phyloP scores from a whole-genome alignment of 2,113 vertebrate species.

The Azemiops feae region DNA sequence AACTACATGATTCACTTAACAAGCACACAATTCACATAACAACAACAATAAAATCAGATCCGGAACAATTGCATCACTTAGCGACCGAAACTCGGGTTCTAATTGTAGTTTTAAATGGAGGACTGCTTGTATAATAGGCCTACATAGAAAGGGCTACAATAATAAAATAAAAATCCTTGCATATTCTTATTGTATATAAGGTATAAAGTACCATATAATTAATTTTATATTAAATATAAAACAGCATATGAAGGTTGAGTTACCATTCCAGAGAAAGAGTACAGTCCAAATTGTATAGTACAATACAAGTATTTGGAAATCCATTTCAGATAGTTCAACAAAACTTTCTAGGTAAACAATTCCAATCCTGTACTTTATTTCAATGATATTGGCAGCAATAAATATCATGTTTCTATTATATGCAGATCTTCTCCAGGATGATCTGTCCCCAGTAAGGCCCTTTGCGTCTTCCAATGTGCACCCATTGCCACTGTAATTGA shows the following conservation, averaged over 20 bases:
- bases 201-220: not conserved
- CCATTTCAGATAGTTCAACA: not conserved
- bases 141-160: not conserved
- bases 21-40: not conserved
- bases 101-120: not conserved
- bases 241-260: not conserved
- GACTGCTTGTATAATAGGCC: not conserved
- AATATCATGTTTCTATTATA: not conserved
- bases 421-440: not conserved
- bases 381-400: not conserved
- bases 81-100: not conserved
- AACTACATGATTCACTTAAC: not conserved
- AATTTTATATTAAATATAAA: not conserved
- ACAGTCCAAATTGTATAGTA: not conserved
- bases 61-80: not conserved
- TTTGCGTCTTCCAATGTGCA: not conserved
- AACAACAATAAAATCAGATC: not conserved
- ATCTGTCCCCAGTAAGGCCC: not conserved
- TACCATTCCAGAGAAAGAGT: not conserved
- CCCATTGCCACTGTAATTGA: not conserved
- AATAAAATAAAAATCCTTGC: not conserved
- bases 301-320: not conserved
- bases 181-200: not conserved
- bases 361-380: not conserved
- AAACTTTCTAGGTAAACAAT: not conserved